phyloP scores from a whole-genome alignment of 2,888 invertebrate genomes.

The Apamea anceps region DNA sequence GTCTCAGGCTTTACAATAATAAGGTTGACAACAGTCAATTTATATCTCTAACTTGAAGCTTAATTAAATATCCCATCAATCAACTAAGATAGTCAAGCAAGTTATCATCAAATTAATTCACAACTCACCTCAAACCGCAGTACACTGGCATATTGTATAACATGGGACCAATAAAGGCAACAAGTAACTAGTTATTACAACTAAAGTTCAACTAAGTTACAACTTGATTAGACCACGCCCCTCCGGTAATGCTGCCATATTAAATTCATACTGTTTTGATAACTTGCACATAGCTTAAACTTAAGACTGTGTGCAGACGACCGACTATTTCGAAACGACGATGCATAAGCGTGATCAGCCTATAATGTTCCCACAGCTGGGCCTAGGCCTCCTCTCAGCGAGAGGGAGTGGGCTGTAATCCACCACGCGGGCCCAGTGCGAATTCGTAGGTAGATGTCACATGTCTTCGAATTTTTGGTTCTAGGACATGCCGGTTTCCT shows the following conservation, averaged over 20 bases:
- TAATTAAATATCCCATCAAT: slow-evolving; percentile 6
- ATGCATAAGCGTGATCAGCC: background rate
- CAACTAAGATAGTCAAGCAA: background rate
- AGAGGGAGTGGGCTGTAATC: no score
- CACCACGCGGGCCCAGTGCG: no score
- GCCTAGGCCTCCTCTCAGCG: no score
- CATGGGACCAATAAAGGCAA: slow-evolving; percentile 30
- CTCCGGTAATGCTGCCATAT: slow-evolving; percentile 36
- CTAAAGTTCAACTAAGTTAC: slow-evolving; percentile 24
- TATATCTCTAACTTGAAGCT: background rate
- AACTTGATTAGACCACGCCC: slow-evolving; percentile 46
- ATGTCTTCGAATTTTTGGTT: no score
- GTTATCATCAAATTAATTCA: slow-evolving; percentile 22
- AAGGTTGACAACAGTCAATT: background rate
- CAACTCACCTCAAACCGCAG: slow-evolving; percentile 4
- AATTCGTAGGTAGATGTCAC: no score
- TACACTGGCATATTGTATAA: slow-evolving; percentile 44
- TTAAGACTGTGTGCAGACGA: slow-evolving; percentile 31
- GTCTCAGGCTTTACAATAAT: background rate
- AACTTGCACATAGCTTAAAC: slow-evolving; percentile 40
- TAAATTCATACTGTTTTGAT: slow-evolving; percentile 60
- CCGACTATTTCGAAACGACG: background rate
- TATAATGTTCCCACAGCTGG: no score
- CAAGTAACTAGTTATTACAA: slow-evolving; percentile 44
- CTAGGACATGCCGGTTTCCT: no score